A percentile compares a stretch with the other conserved stretches of the same genome.
These are phyloP conservation scores for Clarias macrocephalus DNA, from an alignment of 2,113 vertebrate species.

Conservation along the genomic window DNA sequence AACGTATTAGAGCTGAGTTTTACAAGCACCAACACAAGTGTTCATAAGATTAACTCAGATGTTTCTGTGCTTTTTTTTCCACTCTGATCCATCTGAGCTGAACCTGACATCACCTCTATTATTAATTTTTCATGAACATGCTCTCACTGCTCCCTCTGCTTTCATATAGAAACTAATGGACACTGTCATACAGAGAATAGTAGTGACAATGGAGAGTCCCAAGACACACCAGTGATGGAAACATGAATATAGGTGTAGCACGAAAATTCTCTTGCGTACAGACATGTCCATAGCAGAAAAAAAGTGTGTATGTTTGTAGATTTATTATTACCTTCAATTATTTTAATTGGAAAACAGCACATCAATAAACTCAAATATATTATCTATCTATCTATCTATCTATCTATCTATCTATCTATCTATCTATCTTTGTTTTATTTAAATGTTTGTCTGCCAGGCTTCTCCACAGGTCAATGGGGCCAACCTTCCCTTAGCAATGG, in stretches of 20 bases:
- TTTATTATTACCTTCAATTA: too few relatives aligned
- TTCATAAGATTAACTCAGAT: background rate
- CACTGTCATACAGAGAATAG: background rate
- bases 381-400: too few relatives aligned
- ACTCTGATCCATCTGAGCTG: background rate
- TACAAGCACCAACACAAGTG: background rate
- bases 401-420: too few relatives aligned
- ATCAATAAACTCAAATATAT: too few relatives aligned
- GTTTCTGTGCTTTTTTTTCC: background rate
- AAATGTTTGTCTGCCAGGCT: too few relatives aligned
- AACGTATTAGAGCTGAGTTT: background rate
- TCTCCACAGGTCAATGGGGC: too few relatives aligned
- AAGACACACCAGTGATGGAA: constrained; percentile 12
- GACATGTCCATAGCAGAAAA: background rate
- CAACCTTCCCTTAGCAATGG: too few relatives aligned
- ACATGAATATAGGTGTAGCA: background rate
- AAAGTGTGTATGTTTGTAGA: background rate
- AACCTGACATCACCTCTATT: constrained; percentile 2
- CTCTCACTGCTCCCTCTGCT: constrained; percentile 11
- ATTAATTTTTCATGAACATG: constrained; percentile 8
- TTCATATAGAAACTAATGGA: constrained; percentile 11
- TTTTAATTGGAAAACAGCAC: too few relatives aligned
- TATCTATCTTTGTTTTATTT: too few relatives aligned
- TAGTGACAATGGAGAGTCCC: background rate
- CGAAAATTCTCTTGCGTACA: background rate